Percentiles rank a stretch among this genome's conserved stretches.
Conservation (phyloP, 2,888 invertebrate genomes). For the Macaria notata region DNA sequence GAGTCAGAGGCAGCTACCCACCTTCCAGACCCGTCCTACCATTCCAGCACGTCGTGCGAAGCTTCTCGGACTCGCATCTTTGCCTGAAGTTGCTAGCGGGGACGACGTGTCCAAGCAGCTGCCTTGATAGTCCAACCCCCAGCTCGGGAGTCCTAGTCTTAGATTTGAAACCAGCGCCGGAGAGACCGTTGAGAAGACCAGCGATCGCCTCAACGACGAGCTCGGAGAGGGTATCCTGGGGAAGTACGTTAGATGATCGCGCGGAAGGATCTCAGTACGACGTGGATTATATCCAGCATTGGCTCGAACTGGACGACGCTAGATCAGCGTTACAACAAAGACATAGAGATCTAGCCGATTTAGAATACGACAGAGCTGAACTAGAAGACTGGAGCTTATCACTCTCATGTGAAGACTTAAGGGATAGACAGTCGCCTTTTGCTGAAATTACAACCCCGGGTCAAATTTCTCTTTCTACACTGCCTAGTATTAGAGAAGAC, state of each 20-base stretch:
- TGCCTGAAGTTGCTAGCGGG: constrained; percentile 86
- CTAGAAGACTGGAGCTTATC: constrained; percentile 91
- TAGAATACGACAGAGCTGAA: constrained; percentile 89
- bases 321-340: constrained; percentile 86
- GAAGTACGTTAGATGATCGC: constrained; percentile 82
- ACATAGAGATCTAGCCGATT: constrained; percentile 85
- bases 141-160: constrained; percentile 84
- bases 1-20: constrained; percentile 88
- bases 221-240: constrained; percentile 81
- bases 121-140: constrained; percentile 82
- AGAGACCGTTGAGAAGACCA: constrained; percentile 82
- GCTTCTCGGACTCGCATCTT: constrained; percentile 88
- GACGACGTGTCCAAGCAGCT: constrained; percentile 76
- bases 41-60: constrained; percentile 88
- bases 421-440: constrained; percentile 77
- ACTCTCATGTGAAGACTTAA: constrained; percentile 86
- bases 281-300: constrained; percentile 88
- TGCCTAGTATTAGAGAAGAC: constrained; percentile 89
- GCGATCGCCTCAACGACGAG: constrained; percentile 78
- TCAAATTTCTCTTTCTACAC: constrained; percentile 84
- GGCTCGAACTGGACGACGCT: constrained; percentile 88
- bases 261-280: constrained; percentile 85
- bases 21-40: constrained; percentile 86
- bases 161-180: constrained; percentile 82
- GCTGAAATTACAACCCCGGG: constrained; percentile 83